Conservation (phyloP, 1,140 invertebrate genomes). For the Brachionus plicatilis region DNA sequence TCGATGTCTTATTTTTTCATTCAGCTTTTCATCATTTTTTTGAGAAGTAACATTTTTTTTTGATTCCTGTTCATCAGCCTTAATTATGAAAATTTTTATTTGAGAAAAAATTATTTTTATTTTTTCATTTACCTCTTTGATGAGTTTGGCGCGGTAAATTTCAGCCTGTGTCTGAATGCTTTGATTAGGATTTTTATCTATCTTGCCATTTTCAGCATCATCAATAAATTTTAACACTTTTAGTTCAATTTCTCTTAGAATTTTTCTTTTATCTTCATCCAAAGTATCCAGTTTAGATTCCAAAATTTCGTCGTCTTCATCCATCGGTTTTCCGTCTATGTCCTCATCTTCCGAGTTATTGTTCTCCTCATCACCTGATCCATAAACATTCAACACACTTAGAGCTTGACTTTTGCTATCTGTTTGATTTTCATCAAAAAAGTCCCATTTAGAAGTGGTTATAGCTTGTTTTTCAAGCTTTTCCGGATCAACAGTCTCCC, state of each 20-base stretch:
- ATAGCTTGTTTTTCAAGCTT: conserved; percentile 6
- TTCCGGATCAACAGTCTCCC: neutral
- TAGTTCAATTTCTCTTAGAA: conserved; percentile 17
- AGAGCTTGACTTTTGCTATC: neutral
- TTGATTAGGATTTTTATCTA: neutral
- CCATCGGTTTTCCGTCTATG: conserved; percentile 10
- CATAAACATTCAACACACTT: neutral
- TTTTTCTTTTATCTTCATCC: conserved; percentile 24
- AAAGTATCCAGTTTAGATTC: neutral
- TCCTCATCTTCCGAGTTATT: neutral
- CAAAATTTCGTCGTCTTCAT: neutral
- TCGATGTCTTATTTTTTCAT: neutral
- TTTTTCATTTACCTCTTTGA: neutral
- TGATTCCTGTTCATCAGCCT: neutral
- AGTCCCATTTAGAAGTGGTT: conserved; percentile 39
- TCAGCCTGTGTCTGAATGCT: neutral
- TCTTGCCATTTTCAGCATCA: neutral
- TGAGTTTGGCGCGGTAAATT: neutral
- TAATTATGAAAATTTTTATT: neutral
- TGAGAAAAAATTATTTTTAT: neutral
- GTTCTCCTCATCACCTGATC: neutral
- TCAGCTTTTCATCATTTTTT: neutral
- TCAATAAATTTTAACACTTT: neutral
- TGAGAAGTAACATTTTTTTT: neutral
- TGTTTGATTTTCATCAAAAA: conserved; percentile 21